A percentile compares a stretch with the other conserved stretches of the same genome.
Evolutionary conservation across 2,888 invertebrate species (phyloP).

Genomic region (Sesia apiformis): DNA sequence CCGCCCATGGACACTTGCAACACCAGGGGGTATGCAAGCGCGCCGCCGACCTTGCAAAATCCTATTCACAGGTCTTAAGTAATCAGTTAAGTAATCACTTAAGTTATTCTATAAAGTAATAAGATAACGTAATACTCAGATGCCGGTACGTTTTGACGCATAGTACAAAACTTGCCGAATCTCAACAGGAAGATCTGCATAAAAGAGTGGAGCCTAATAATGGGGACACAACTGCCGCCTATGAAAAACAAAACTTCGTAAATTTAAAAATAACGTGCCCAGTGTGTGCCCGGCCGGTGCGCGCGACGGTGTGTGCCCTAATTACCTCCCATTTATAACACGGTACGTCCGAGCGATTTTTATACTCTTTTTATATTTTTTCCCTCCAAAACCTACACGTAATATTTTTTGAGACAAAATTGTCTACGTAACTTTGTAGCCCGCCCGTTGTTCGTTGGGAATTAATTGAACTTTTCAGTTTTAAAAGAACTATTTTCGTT

Average conservation of each 20-base stretch:
- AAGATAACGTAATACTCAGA: no score
- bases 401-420: conserved; percentile 44
- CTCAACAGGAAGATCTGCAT: no score
- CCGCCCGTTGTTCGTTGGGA: neutral
- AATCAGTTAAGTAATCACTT: no score
- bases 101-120: no score
- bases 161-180: no score
- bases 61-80: no score
- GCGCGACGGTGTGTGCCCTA: conserved; percentile 42
- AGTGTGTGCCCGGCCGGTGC: conserved; percentile 7
- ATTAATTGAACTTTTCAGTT: neutral
- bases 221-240: neutral
- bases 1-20: no score
- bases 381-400: conserved; percentile 23
- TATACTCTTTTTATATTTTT: conserved; percentile 35
- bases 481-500: neutral
- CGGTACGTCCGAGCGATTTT: conserved; percentile 53
- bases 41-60: no score
- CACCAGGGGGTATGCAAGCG: no score
- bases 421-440: conserved; percentile 10
- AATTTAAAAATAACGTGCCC: conserved; percentile 6
- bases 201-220: neutral
- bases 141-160: no score
- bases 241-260: no score
- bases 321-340: conserved; percentile 67